Base-by-base conservation (phyloP, 1,140 invertebrate genomes). In the Subanguina moxae region DNA sequence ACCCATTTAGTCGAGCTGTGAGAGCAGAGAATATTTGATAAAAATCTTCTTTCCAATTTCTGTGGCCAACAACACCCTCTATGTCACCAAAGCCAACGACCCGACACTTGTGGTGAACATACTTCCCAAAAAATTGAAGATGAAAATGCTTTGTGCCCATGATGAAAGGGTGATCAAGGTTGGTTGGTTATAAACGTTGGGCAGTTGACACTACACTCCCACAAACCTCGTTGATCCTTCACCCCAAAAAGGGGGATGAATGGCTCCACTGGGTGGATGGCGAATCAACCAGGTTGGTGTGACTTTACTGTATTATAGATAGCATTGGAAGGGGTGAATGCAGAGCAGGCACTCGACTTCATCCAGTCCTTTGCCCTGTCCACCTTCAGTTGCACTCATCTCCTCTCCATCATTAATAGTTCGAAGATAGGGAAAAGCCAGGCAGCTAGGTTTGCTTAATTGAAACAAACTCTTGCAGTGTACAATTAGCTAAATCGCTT, bases 261-360 rank as follows among this genome's bases (percentile, higher is more conserved):
- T n/a, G n/a, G n/a, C n/a, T n/a, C n/a, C n/a, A n/a, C n/a, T n/a
- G n/a, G n/a, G n/a, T n/a, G n/a, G n/a, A n/a, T n/a, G n/a, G n/a
- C n/a, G n/a, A n/a, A n/a, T n/a, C n/a, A n/a, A n/a, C n/a, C n/a
- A n/a, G 11, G 11, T 38, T 5, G 11, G 3, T 38, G 3, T 38
- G 32, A 38, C 3, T 3, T 8, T 7, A 61, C 28, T 25, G 5
- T 61, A 21, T 28, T 61, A 7, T 28, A 61, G 58, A 21, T 61
- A n/a, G 58, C 58, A 32, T 61, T 61, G 21, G 58, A 19, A 19
- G 58, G 38, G 28, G 28, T 61, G 27, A 61, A 21, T 25, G 19
- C 62, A n/a, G 62, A 64, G 57, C 38, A 64, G n/a, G 62, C 62
- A 38, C 25, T 64, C 3, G 62, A 64, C 21, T 64, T 64, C n/a